Percentiles rank a stretch among this genome's conserved stretches.
Conservation (phyloP, 2,797 vertebrate genomes). For the Eutrigla gurnardus region DNA sequence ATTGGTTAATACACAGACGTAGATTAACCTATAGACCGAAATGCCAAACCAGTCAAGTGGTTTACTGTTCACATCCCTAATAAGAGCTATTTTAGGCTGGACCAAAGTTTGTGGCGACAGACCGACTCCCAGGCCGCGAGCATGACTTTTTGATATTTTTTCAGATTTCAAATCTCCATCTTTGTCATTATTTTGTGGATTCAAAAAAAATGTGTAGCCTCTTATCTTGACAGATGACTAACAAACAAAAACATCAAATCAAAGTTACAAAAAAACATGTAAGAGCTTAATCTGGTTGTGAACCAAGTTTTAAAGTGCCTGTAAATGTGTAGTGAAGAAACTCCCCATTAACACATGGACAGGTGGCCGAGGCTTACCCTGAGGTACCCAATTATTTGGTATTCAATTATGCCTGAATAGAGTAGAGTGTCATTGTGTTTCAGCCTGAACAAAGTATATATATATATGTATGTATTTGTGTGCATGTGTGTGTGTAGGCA, state of each 20-base stretch:
- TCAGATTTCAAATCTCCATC: no score
- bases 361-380: slow-evolving; percentile 59
- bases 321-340: slow-evolving; percentile 17
- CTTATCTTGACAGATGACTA: neutral
- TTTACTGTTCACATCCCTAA: no score
- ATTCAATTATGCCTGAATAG: slow-evolving; percentile 49
- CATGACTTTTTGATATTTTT: no score
- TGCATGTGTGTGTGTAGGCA: slow-evolving; percentile 16
- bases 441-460: slow-evolving; percentile 10
- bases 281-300: neutral
- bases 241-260: slow-evolving; percentile 4
- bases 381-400: slow-evolving; percentile 62
- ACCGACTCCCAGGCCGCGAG: no score
- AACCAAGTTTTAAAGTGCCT: neutral
- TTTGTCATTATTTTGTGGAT: neutral
- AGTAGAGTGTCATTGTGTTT: slow-evolving; percentile 37
- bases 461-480: neutral
- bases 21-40: no score
- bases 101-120: no score
- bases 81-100: no score
- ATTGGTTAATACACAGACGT: no score
- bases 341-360: slow-evolving; percentile 48
- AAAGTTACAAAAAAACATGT: neutral
- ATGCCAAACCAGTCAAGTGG: no score
- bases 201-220: neutral